phyloP scores from a whole-genome alignment of 2,888 invertebrate species.

The Cheilosia scutellata region DNA sequence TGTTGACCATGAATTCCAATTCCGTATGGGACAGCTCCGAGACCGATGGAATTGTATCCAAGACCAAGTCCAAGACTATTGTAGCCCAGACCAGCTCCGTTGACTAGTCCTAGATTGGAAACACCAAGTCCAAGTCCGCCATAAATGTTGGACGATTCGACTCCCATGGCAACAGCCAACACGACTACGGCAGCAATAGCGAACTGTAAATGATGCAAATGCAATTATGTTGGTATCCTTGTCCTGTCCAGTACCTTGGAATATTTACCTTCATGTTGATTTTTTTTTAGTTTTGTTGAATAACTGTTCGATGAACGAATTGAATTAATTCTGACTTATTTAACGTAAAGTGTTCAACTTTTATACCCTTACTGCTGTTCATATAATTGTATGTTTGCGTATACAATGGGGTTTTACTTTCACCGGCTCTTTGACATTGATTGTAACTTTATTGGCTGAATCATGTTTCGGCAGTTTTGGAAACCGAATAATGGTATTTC shows the following conservation, averaged over 20 bases:
- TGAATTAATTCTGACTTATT: constrained; percentile 49
- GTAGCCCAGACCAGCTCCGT: constrained; percentile 3
- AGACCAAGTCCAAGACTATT: constrained; percentile 11
- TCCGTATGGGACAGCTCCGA: constrained; percentile 16
- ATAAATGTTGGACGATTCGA: constrained; percentile 79
- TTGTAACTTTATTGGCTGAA: not conserved
- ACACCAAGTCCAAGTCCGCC: constrained; percentile 30
- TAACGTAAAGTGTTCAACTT: constrained; percentile 21
- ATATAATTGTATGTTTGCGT: not conserved
- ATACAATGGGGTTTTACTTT: constrained; percentile 1
- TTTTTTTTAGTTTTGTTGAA: constrained; percentile 76
- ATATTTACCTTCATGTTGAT: constrained; percentile 72
- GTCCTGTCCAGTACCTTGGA: not conserved
- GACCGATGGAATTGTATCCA: constrained; percentile 22
- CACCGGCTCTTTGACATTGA: constrained; percentile 29
- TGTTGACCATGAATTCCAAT: constrained; percentile 33
- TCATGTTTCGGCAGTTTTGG: not conserved
- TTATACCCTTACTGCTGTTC: constrained; percentile 20
- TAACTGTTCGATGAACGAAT: constrained; percentile 43
- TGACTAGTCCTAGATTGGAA: constrained; percentile 5
- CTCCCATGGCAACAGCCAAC: constrained; percentile 82
- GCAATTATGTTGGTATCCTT: not conserved
- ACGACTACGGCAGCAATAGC: constrained; percentile 81
- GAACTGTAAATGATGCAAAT: constrained; percentile 78
- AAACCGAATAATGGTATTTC: too few species aligned